phyloP scores from a whole-genome alignment of 2,113 vertebrate species.

The Silurus asotus region DNA sequence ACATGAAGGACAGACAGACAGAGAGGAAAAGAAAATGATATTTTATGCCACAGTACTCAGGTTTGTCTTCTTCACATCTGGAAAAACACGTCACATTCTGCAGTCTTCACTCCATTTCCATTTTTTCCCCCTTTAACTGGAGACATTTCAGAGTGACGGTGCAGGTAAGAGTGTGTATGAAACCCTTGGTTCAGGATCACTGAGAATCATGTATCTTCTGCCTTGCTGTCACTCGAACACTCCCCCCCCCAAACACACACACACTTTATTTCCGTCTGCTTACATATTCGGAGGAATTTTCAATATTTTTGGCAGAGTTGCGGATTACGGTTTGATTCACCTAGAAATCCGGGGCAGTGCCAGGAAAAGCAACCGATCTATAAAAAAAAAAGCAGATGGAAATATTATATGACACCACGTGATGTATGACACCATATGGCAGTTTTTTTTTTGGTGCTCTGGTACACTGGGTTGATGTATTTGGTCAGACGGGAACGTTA shows the following conservation, averaged over 20 bases:
- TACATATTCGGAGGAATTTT: background rate
- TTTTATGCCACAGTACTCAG: background rate
- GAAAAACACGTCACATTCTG: background rate
- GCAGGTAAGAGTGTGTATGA: slow-evolving; percentile 12
- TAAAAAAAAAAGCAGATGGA: background rate
- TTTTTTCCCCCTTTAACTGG: background rate
- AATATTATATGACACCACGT: background rate
- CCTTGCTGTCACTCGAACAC: slow-evolving; percentile 50
- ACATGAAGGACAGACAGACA: too few species aligned
- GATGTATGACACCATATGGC: background rate
- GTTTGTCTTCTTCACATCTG: background rate
- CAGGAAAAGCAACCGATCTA: background rate
- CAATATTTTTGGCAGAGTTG: slow-evolving; percentile 15
- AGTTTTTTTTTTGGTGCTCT: background rate
- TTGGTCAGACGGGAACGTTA: background rate
- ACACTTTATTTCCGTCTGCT: slow-evolving; percentile 7
- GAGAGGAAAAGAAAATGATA: background rate
- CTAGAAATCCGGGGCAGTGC: background rate
- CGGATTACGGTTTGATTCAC: slow-evolving; percentile 15
- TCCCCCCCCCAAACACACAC: background rate
- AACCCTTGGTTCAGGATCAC: slow-evolving; percentile 51
- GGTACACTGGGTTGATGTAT: background rate
- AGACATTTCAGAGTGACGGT: background rate
- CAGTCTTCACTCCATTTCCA: background rate
- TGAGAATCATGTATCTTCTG: slow-evolving; percentile 63